Conservation (phyloP, 2,888 invertebrate species). For the Orthosia gracilis region DNA sequence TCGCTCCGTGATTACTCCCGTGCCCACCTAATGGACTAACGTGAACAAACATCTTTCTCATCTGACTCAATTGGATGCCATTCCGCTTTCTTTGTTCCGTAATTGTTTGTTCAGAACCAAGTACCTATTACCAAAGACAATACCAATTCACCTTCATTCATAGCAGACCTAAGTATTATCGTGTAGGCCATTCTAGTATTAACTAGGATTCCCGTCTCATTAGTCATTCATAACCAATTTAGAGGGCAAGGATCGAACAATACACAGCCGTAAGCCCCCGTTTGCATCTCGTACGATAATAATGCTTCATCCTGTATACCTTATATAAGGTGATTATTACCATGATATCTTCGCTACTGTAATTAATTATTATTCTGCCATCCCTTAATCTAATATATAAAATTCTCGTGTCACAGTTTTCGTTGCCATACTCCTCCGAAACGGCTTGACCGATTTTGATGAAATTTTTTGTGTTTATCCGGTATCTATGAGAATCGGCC, state of each 20-base stretch:
- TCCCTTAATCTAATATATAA: no score
- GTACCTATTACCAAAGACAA: constrained; percentile 25
- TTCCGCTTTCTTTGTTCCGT: constrained; percentile 25
- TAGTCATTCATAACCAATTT: constrained; percentile 56
- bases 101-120: constrained; percentile 41
- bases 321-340: constrained; percentile 42
- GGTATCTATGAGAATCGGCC: no score
- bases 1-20: constrained; percentile 32
- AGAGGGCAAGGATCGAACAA: constrained; percentile 41
- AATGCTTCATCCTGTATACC: constrained; percentile 22
- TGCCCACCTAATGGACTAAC: constrained; percentile 29
- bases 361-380: constrained; percentile 41
- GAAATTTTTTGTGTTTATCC: no score
- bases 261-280: constrained; percentile 30
- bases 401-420: no score
- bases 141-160: constrained; percentile 29
- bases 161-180: constrained; percentile 43
- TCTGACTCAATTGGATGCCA: constrained; percentile 33
- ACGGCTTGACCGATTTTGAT: no score
- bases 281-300: constrained; percentile 29
- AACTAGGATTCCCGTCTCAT: constrained; percentile 48
- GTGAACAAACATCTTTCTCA: constrained; percentile 53
- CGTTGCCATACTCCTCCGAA: no score
- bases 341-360: constrained; percentile 31
- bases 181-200: constrained; percentile 30